These are phyloP conservation scores for Myocastor coypus DNA, from an alignment of 2,113 vertebrate genomes.

Conservation along the genomic window DNA sequence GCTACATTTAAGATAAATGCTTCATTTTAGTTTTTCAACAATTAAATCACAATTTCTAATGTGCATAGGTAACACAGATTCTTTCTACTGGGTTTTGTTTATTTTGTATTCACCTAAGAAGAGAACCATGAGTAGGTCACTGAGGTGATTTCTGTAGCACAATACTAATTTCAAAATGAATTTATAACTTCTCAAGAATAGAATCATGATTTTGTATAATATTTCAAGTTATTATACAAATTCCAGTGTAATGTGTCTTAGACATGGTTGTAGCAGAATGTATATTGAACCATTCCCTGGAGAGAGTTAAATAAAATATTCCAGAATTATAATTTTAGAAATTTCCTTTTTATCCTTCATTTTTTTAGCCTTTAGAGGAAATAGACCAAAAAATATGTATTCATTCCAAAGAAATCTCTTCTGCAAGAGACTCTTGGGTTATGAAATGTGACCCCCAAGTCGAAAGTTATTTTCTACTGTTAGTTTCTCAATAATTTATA, in stretches of 20 bases:
- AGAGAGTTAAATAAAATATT: constrained; percentile 79
- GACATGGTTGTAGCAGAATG: constrained; percentile 70
- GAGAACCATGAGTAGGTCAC: neutral
- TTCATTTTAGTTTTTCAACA: neutral
- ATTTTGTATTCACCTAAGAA: neutral
- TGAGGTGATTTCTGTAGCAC: constrained; percentile 21
- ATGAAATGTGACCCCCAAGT: neutral
- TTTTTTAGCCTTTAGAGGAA: neutral
- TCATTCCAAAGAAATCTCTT: neutral
- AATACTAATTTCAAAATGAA: constrained; percentile 46
- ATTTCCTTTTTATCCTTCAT: constrained; percentile 75
- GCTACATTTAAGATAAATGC: neutral
- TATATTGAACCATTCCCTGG: no score
- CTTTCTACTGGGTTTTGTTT: neutral
- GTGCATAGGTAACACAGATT: neutral
- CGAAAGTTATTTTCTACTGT: neutral
- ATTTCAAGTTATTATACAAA: constrained; percentile 62
- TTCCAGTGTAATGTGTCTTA: constrained; percentile 68
- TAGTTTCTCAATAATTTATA: neutral
- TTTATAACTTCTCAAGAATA: neutral
- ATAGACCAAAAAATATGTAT: neutral
- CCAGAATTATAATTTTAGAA: constrained; percentile 74
- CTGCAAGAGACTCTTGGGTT: neutral
- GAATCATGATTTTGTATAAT: neutral
- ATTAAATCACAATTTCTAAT: neutral